Evolutionary conservation across 2,113 vertebrate genomes (phyloP), one percentile per base, ranked within the genome.

Genomic region (Corythoichthys intestinalis): DNA sequence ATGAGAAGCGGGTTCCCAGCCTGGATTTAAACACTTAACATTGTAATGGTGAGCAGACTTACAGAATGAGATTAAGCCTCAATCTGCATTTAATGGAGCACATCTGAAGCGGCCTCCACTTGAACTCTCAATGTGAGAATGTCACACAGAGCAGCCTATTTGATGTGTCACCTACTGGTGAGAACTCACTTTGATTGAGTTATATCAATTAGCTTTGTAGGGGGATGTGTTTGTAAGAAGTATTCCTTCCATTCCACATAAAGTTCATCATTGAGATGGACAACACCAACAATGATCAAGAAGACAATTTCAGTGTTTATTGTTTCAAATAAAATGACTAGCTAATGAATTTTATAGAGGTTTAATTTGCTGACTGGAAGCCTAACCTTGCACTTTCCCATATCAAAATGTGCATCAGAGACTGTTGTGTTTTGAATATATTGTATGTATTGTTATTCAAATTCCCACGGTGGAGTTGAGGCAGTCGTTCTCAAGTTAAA

Each of bases 71-170:
- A 90, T 87, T 90, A 91, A 86, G 84, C 81, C 86, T 69, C 86
- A 82, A 89, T 89, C 86, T 90, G 90, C 88, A 90, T 90, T 87
- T 82, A 90, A 87, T 87, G 84, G 80, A 81, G 66, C 79, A 86
- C 76, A 89, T 89, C 87, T 87, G 83, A 89, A 69, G 87, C 65
- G 90, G 82, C 90, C 90, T 90, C 86, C 83, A 90, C 89, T 90
- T 92, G 92, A 93, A 90, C 91, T 76, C 88, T 74, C 80, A 74
- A 86, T 91, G 91, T 88, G 90, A 91, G 87, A 83, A 83, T 85
- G 85, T 90, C 91, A 87, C 85, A 87, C 88, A 80, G 90, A 79
- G 90, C 71, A 39, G 78, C 79, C 84, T 84, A 87, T 91, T 90
- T 89, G 87, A 86, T 84, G 74, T 88, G 88, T 91, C 88, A 86